Base-by-base conservation (phyloP, 2,113 vertebrate species). In the Stigmatopora nigra region DNA sequence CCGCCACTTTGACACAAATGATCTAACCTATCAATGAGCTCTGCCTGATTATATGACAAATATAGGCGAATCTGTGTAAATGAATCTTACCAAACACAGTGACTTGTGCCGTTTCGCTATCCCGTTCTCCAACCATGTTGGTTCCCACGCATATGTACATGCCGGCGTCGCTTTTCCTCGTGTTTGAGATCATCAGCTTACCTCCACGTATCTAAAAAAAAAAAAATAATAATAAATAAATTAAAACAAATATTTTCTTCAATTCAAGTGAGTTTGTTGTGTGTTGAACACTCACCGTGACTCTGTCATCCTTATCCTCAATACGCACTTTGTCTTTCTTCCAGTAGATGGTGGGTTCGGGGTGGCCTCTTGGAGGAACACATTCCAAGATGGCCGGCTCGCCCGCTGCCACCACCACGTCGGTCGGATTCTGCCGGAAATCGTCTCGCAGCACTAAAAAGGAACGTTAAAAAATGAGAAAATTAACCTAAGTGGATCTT, bases 101-200 rank as follows among this genome's bases (percentile, higher is more conserved):
- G 61, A 99, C 90, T 77, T 99, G 95, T 60, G 97, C 97, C 0
- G 97, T 96, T 61, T 98, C 96, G 0, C 97, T 99, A 87, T 98
- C 95, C 22, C 96, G 83, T 74, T 99, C 97, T 22, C 97, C 97
- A 61, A 99, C 97, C 94, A 99, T 99, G 77, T 99, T 99, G 77
- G 94, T 95, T 3, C 95, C 97, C 46, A 99, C 97, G 72, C 97
- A 99, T 16, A 92, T 93, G 67, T 97, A 99, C 92, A 96, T 98
- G 31, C 95, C 97, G 0, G 96, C 94, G 44, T 99, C 97, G 0
- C 91, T 94, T 78, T 97, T 98, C 25, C 91, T 92, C 19, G 95
- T 95, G 75, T 97, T 99, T 56, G 97, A 97, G 79, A 99, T 98
- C 97, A 99, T 99, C 67, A 99, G 88, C 77, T 99, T 99, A 8